Conservation (phyloP, 2,888 invertebrate genomes). For the Trypoxylon attenuatum region DNA sequence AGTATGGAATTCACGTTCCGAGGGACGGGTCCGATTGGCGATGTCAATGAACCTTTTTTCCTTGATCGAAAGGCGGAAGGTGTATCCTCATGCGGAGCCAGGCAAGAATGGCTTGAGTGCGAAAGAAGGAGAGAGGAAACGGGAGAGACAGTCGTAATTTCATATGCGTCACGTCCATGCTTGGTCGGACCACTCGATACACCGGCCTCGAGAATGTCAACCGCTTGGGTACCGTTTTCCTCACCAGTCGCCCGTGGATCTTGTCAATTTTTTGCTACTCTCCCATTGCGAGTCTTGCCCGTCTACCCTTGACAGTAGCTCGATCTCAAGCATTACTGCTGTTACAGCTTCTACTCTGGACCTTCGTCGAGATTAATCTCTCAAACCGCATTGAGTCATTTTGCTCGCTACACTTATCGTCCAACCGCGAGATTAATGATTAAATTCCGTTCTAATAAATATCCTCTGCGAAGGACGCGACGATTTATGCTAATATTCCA, state of each 20-base stretch:
- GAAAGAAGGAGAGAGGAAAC: constrained; percentile 11
- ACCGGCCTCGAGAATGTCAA: constrained; percentile 64
- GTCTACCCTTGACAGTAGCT: no score
- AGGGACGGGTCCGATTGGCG: constrained; percentile 3
- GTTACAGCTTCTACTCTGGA: no score
- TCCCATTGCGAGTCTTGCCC: no score
- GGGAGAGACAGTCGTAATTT: constrained; percentile 52
- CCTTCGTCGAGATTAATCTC: background rate
- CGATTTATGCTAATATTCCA: no score
- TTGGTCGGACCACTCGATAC: constrained; percentile 56
- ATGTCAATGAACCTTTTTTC: constrained; percentile 51
- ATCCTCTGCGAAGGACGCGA: no score
- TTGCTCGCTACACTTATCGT: no score
- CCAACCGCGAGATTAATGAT: no score
- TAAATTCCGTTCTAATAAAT: no score
- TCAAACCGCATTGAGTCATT: no score
- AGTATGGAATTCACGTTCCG: background rate
- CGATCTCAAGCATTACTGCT: no score
- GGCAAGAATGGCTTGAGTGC: constrained; percentile 4
- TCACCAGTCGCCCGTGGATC: constrained; percentile 49
- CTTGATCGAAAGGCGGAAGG: constrained; percentile 22
- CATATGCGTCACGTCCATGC: constrained; percentile 57
- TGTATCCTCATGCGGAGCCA: background rate
- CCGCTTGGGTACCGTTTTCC: constrained; percentile 63
- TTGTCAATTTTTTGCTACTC: constrained; percentile 40